Conservation (phyloP, 2,888 invertebrate species). For the Arrhopalites spinosus region DNA sequence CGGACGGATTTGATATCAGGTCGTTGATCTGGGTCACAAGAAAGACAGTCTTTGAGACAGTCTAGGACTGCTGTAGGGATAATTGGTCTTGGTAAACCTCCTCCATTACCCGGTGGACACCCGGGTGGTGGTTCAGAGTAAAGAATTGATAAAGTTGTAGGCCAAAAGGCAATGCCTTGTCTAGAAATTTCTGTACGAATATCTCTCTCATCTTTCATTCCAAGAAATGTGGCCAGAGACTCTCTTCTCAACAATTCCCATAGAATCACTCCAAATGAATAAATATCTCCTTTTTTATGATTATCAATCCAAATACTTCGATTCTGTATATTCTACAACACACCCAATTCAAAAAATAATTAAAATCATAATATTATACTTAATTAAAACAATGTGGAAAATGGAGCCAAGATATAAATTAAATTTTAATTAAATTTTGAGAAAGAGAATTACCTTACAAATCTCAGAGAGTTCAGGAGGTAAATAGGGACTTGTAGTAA, state of each 20-base stretch:
- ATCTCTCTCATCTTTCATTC: conserved; percentile 50
- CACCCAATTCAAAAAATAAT: not conserved
- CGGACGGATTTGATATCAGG: conserved; percentile 82
- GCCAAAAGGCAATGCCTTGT: conserved; percentile 23
- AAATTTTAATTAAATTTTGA: not conserved
- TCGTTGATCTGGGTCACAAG: conserved; percentile 76
- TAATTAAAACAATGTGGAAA: too few species aligned
- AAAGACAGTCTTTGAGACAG: conserved; percentile 68
- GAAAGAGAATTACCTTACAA: conserved; percentile 41
- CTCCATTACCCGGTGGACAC: not conserved
- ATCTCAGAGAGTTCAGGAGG: conserved; percentile 51
- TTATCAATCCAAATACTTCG: conserved; percentile 61
- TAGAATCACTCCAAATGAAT: conserved; percentile 81
- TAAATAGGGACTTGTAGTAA: conserved; percentile 46
- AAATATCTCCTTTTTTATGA: conserved; percentile 83
- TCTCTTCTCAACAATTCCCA: conserved; percentile 80
- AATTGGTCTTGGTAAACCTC: not conserved
- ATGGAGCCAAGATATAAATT: too few species aligned
- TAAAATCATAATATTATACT: not conserved
- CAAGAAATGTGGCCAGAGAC: conserved; percentile 49
- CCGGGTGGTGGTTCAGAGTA: not conserved
- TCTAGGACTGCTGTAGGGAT: conserved; percentile 47
- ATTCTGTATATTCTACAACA: conserved; percentile 14
- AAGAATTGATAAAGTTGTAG: not conserved
- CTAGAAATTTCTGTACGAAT: conserved; percentile 15